Evolutionary conservation across 2,888 invertebrate genomes (phyloP).

Genomic region (Actias luna): DNA sequence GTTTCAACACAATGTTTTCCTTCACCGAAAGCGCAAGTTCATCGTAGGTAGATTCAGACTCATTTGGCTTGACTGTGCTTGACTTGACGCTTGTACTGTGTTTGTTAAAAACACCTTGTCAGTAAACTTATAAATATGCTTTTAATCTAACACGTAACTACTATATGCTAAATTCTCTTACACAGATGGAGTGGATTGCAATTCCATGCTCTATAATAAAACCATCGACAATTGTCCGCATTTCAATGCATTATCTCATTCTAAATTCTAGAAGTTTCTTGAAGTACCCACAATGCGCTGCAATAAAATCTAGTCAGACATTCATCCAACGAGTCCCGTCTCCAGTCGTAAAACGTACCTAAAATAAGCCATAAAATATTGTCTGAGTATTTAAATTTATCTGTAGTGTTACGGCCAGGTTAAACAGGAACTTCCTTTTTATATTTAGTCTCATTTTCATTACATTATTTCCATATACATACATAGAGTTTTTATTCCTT

Average conservation of each 20-base stretch:
- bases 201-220: constrained; percentile 31
- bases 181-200: constrained; percentile 19
- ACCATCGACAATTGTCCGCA: constrained; percentile 33
- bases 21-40: too few relatives aligned
- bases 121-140: background rate
- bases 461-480: background rate
- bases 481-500: background rate
- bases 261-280: constrained; percentile 40
- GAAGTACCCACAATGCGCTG: constrained; percentile 30
- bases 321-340: constrained; percentile 64
- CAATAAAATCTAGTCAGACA: constrained; percentile 75
- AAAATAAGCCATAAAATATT: constrained; percentile 80
- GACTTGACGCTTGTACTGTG: too few relatives aligned
- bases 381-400: constrained; percentile 79
- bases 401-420: constrained; percentile 48
- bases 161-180: constrained; percentile 4
- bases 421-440: constrained; percentile 39
- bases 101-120: too few relatives aligned
- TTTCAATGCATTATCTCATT: constrained; percentile 36
- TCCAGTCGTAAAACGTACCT: constrained; percentile 75
- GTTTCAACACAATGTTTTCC: too few relatives aligned
- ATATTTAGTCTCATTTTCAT: background rate
- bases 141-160: background rate
- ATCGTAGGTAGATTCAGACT: too few relatives aligned
- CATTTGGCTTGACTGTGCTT: too few relatives aligned